These are phyloP conservation scores for Nothoprocta perdicaria DNA, from an alignment of 2,113 vertebrate species.

Conservation along the genomic window DNA sequence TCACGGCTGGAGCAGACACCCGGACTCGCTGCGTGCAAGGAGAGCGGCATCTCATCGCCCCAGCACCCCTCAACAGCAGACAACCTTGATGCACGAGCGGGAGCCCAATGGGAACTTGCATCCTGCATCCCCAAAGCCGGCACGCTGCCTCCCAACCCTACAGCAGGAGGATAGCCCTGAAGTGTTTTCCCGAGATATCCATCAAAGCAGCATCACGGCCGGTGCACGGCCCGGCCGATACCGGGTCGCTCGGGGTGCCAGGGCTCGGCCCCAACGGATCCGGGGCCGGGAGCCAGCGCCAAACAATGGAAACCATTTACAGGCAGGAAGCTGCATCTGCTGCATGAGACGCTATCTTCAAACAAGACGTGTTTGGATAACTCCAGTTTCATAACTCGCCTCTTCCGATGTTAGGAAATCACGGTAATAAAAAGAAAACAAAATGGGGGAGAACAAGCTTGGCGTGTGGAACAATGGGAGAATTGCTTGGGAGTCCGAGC, in stretches of 20 bases:
- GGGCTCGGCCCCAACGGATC: not conserved
- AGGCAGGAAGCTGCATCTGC: conserved; percentile 71
- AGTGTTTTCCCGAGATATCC: not conserved
- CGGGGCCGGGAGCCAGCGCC: conserved; percentile 37
- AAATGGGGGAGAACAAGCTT: conserved; percentile 28
- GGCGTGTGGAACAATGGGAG: conserved; percentile 6
- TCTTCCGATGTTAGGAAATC: conserved; percentile 70
- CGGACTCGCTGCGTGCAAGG: no score
- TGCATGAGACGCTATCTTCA: conserved; percentile 72
- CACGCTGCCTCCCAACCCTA: fast-evolving
- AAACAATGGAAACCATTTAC: conserved; percentile 71
- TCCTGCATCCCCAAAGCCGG: not conserved
- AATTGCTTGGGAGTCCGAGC: fast-evolving
- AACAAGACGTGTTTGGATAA: conserved; percentile 74
- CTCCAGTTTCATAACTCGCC: conserved; percentile 68
- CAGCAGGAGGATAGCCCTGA: not conserved
- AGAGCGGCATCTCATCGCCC: no score
- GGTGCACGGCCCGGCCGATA: not conserved
- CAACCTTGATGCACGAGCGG: not conserved
- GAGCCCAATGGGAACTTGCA: fast-evolving
- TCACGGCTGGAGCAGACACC: fast-evolving
- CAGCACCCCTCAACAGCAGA: not conserved
- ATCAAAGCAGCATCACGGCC: fast-evolving
- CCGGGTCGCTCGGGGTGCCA: fast-evolving
- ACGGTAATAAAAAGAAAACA: conserved; percentile 59